Evolutionary conservation across 1,140 invertebrate species (phyloP), one percentile per base, ranked within the genome.

Genomic region (Drosophila albomicans): DNA sequence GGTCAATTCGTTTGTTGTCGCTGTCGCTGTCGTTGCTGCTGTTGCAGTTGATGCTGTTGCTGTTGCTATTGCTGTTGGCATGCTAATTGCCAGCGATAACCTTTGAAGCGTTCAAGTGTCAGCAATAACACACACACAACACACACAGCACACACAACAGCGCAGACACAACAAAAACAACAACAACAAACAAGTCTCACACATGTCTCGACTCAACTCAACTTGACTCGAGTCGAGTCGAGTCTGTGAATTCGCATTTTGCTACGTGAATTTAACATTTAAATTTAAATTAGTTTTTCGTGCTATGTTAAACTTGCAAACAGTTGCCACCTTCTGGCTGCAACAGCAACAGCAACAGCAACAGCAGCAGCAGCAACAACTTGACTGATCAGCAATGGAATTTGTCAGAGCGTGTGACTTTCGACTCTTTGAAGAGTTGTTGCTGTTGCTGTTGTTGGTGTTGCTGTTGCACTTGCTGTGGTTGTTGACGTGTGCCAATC

Each of bases 231-330:
- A 8, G 7, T 38, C 61, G 11, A 8, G 2, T 38, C 10, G 7
- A 3, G 2, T 8, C 35, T 64, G 67, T 59, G 69, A 64, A 45
- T 72, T 77, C 69, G 75, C 57, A 65, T 73, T 72, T 65, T 49
- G 63, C 49, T 61, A 62, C 67, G 73, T 76, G 77, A 59, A 79
- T 79, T 76, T 66, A 76, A 72, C 77, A 79, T 79, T 79, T 79
- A 79, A 79, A 76, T 79, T 79, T 57, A 79, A 79, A 79, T 79
- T 79, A 72, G 77, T 79, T 79, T 79, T 79, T 79, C 77, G 77
- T 79, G 77, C 72, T n/a, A 62, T 74, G 70, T 70, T 68, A 20
- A 61, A 62, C 38, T 28, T 45, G 56, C 48, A 51, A 57, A 64
- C 49, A 45, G 73, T 65, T 74, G 70, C 70, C 64, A 67, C 69